Conservation (phyloP, 1,140 invertebrate species). For the Antheraea pernyi region DNA sequence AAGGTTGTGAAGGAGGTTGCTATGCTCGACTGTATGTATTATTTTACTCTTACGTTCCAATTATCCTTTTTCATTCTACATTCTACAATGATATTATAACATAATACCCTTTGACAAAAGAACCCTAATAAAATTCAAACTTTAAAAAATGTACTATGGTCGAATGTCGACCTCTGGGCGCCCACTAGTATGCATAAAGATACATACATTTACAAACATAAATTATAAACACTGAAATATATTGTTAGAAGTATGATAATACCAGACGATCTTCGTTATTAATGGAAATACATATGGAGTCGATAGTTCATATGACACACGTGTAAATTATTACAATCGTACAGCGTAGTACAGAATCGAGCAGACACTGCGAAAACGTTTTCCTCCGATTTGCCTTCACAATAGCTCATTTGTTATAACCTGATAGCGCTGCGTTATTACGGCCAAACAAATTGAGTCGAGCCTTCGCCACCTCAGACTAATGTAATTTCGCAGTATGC, state of each 20-base stretch:
- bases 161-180: too few relatives aligned
- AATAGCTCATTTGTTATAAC: conserved; percentile 78
- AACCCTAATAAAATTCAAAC: too few relatives aligned
- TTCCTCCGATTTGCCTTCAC: conserved; percentile 69
- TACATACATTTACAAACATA: too few relatives aligned
- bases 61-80: too few relatives aligned
- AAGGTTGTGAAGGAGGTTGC: too few relatives aligned
- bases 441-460: conserved; percentile 77
- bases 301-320: neutral
- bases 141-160: too few relatives aligned
- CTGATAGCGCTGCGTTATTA: conserved; percentile 76
- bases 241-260: neutral
- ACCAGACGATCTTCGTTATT: neutral
- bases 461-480: conserved; percentile 78
- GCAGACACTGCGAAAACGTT: conserved; percentile 69
- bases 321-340: conserved; percentile 6
- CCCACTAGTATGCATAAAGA: too few relatives aligned
- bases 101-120: too few relatives aligned
- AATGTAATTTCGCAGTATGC: conserved; percentile 76
- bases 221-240: too few relatives aligned
- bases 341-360: conserved; percentile 47
- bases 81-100: too few relatives aligned
- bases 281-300: neutral
- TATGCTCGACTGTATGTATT: too few relatives aligned
- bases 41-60: too few relatives aligned